Base-by-base conservation (phyloP, 1,140 invertebrate genomes). In the Drosophila jambulina region DNA sequence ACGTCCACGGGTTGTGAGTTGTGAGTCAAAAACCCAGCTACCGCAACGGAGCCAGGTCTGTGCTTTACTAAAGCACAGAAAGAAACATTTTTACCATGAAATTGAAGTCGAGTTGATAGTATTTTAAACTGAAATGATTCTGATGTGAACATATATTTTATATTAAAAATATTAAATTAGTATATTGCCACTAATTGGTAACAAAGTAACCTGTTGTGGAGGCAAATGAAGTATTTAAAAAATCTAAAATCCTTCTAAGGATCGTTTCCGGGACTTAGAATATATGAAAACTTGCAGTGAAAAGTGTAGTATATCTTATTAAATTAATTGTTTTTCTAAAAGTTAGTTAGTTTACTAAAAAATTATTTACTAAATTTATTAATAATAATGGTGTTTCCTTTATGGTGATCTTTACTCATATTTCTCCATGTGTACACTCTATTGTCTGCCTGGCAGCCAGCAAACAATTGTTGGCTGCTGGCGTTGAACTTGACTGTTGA, bases 11-110 rank as follows among this genome's bases (percentile, higher is more conserved):
- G 51, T 54, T 54, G 51, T 54, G 51, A 38, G 70, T 71, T 68
- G 75, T 90, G 85, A 90, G 56, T 90, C 86, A 90, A 90, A 87
- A 90, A 84, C 80, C 85, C 90, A 79, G 86, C 85, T 90, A 90
- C 78, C 85, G 85, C 81, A 90, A 90, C 85, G 85, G 62, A 80
- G 70, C 80, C 65, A 75, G 61, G 54, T 61, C 60, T 51, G 51
- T 9, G 38, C 25, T 21, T 43, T 13, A 36, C 42, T 19, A 10
- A 21, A 21, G 23, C 48, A 54, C 8, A n/a, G 53, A 36, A 34
- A 54, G 23, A 10, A 36, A 53, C 10, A 34, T 12, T 34, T 34
- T 19, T 34, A 4, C 2, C 1, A 32, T 15, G 3, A 12, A 27
- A 27, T 27, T n/a, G 0, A 7, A n/a, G 25, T 12, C 4, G 10